Evolutionary conservation across 2,113 vertebrate genomes (phyloP), one percentile per base, ranked within the genome.

Genomic region (Centropristis striata): DNA sequence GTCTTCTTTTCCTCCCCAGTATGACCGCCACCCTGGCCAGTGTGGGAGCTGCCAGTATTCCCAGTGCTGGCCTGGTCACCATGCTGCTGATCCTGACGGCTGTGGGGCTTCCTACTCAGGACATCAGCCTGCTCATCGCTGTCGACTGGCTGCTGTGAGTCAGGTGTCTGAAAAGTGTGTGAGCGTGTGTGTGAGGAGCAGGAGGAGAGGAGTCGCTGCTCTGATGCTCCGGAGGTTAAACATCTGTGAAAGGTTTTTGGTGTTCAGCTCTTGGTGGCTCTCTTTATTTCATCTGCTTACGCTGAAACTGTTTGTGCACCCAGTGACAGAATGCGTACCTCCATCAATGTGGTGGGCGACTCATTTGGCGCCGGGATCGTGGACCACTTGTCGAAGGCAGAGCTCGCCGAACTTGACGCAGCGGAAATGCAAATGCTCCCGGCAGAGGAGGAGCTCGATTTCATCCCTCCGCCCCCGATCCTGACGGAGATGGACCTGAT

Each of bases 141-240:
- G 96, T 97, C 42, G 96, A 97, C 91, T 97, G 96, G 96, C 92
- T 97, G 64, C 92, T 96, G 96, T 96, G 93, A 96, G 96, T 95
- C 78, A 66, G 71, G 63, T 71, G 87, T 88, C 76, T 78, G 76
- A 41, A 25, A 51, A 37, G 60, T 14, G 51, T n/a, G 4, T 23
- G 20, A 13, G 8, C 9, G 32, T 61, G 58, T 60, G 55, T 41
- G n/a, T 49, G 37, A 47, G 15, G 23, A 75, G 51, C 66, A 66
- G 53, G 27, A 16, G 8, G 37, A 32, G 44, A 60, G 13, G 49
- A 54, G n/a, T 60, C 41, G 1, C 15, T 60, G 72, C 50, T 81
- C 11, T 67, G 10, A 61, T 4, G 4, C 37, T 46, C 11, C 41
- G 8, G 18, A 46, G 21, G 12, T 27, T 27, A 18, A n/a, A 37